phyloP scores from a whole-genome alignment of 2,888 invertebrate genomes.

The Pterostichus niger region DNA sequence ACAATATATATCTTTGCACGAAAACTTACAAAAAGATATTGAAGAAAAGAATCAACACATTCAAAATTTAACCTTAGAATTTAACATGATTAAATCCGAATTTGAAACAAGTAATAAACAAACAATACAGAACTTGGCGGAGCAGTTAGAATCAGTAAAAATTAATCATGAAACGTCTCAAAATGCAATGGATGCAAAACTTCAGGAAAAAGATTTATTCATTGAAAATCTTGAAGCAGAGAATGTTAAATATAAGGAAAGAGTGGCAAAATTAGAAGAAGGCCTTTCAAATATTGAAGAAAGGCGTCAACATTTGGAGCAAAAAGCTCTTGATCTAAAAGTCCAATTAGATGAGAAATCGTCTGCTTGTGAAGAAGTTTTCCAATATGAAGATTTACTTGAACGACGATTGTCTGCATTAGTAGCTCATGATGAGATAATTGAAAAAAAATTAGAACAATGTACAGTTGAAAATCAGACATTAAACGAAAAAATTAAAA shows the following conservation, averaged over 20 bases:
- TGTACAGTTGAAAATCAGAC: constrained; percentile 80
- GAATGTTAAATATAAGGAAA: constrained; percentile 82
- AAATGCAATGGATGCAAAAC: constrained; percentile 82
- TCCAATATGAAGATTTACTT: constrained; percentile 82
- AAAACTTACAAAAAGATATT: constrained; percentile 50
- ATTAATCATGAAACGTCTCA: constrained; percentile 75
- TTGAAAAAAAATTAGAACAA: constrained; percentile 81
- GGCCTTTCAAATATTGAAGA: constrained; percentile 82
- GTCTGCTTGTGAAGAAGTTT: constrained; percentile 81
- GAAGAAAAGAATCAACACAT: constrained; percentile 76
- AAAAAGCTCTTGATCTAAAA: constrained; percentile 82
- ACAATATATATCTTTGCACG: neutral
- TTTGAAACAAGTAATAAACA: constrained; percentile 65
- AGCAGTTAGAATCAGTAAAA: constrained; percentile 74
- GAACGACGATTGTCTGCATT: constrained; percentile 82
- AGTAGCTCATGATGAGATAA: constrained; percentile 82
- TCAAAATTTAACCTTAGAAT: constrained; percentile 74
- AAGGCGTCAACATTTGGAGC: constrained; percentile 81
- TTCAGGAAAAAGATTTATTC: constrained; percentile 87
- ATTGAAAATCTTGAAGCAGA: constrained; percentile 87
- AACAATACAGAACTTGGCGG: constrained; percentile 74
- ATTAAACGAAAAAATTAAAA: constrained; percentile 79
- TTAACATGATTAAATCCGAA: constrained; percentile 69
- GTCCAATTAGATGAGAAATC: constrained; percentile 81
- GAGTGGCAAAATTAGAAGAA: constrained; percentile 84